Evolutionary conservation across 2,797 vertebrate species (phyloP), one percentile per base, ranked within the genome.

Genomic region (Cossypha dichroa): DNA sequence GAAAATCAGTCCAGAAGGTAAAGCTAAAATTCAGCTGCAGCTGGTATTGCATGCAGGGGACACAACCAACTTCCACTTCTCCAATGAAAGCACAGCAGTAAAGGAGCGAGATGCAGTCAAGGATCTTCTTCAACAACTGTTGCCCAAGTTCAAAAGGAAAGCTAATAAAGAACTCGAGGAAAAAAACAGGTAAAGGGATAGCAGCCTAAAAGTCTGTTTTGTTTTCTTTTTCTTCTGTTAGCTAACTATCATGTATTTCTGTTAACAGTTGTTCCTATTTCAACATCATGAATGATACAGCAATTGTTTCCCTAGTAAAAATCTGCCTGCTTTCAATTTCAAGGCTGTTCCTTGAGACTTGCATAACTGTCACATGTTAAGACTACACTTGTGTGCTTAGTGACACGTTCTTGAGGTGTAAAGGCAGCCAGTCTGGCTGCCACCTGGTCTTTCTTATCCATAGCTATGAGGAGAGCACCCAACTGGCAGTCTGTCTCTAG

Each of bases 1-100:
- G 98, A 99, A 99, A 97, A 99, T 99, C 97, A 99, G 99, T 97
- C 99, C 99, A 56, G 99, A 99, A 95, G 99, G 99, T 67, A 99
- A 99, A 98, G 98, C 99, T 85, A 99, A 99, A 98, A 98, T 99
- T 97, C 99, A 99, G 93, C 99, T 99, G 77, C 99, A 99, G 97
- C 97, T 99, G 84, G 98, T 99, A 66, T 98, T 99, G 87, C 99
- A 99, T 97, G 98, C 98, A 6, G 99, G 99, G 13, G 99, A 99
- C 82, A 99, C 98, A 80, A 99, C 98, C 92, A 99, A 99, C 97
- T 99, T 99, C 97, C 99, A 99, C 97, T 99, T 99, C 97, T 98
- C 99, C 92, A 99, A 99, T 67, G 99, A 99, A 86, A 99, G 98
- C 98, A 99, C 97, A 60, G 99, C 99, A 34, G 98, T 99, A 33